Evolutionary conservation across 2,113 vertebrate genomes (phyloP).

Genomic region (Hypomesus transpacificus): DNA sequence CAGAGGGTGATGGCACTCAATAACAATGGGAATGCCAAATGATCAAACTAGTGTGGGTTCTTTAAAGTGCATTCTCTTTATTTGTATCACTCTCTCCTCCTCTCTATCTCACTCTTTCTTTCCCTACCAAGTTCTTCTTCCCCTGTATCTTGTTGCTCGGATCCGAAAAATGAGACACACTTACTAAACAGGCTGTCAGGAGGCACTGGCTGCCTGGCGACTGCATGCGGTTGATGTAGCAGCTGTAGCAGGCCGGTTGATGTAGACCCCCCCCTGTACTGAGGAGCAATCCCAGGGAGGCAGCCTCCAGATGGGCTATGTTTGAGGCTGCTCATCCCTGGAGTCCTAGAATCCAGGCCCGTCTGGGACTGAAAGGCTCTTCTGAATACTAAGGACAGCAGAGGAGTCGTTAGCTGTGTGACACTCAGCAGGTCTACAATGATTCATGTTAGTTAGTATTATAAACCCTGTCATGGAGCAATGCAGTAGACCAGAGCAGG

Average conservation of each 20-base stretch:
- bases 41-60: background rate
- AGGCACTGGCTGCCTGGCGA: background rate
- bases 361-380: background rate
- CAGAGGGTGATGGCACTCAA: background rate
- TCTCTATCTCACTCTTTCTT: background rate
- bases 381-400: background rate
- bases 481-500: too few species aligned
- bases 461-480: background rate
- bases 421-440: background rate
- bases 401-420: background rate
- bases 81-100: too few species aligned
- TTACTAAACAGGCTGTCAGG: background rate
- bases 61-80: constrained; percentile 1
- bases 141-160: background rate
- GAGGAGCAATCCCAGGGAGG: background rate
- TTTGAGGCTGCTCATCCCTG: constrained; percentile 1
- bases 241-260: background rate
- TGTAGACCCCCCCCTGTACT: background rate
- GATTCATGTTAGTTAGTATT: background rate
- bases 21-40: constrained; percentile 1
- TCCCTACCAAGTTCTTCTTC: background rate
- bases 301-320: background rate
- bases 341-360: background rate
- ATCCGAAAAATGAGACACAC: background rate
- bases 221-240: background rate